Percentiles rank a stretch among this genome's conserved stretches.
These are phyloP conservation scores for Eupsilia transversa DNA, from an alignment of 2,888 invertebrate species.

Conservation along the genomic window DNA sequence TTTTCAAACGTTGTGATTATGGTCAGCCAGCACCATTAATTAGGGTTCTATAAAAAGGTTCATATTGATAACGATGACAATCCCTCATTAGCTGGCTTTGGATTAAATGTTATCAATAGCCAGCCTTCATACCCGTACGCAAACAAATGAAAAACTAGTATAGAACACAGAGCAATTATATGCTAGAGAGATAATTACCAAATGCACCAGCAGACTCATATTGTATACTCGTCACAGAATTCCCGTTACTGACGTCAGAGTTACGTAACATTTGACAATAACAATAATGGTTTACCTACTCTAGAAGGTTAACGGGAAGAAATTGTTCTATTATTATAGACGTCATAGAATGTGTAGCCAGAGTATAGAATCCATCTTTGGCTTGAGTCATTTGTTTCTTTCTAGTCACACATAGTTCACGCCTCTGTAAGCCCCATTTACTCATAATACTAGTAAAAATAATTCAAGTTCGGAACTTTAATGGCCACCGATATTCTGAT, in stretches of 20 bases:
- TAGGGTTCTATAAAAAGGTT: not conserved
- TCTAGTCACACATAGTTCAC: conserved; percentile 19
- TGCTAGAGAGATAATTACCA: not conserved
- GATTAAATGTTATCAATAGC: not conserved
- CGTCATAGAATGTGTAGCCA: not conserved
- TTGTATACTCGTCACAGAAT: conserved; percentile 24
- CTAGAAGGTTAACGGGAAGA: conserved; percentile 32
- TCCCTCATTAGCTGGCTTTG: conserved; percentile 8
- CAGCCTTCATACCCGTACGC: not conserved
- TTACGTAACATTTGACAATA: conserved; percentile 12
- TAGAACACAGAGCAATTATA: conserved; percentile 9
- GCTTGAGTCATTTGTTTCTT: conserved; percentile 28
- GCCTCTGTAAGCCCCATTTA: not conserved
- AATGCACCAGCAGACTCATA: conserved; percentile 12
- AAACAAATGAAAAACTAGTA: not conserved
- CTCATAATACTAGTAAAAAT: too few relatives aligned
- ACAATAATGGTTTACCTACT: conserved; percentile 27
- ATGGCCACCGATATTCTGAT: too few relatives aligned
- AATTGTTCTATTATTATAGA: conserved; percentile 8
- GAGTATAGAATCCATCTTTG: not conserved
- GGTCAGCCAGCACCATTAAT: not conserved
- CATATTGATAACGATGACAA: not conserved
- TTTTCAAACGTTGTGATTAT: not conserved
- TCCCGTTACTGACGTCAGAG: conserved; percentile 38
- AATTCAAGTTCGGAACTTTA: too few relatives aligned